Evolutionary conservation across 23 tunicate species (phyloP), one percentile per base, ranked within the genome.

Genomic region (Diplosoma virens): DNA sequence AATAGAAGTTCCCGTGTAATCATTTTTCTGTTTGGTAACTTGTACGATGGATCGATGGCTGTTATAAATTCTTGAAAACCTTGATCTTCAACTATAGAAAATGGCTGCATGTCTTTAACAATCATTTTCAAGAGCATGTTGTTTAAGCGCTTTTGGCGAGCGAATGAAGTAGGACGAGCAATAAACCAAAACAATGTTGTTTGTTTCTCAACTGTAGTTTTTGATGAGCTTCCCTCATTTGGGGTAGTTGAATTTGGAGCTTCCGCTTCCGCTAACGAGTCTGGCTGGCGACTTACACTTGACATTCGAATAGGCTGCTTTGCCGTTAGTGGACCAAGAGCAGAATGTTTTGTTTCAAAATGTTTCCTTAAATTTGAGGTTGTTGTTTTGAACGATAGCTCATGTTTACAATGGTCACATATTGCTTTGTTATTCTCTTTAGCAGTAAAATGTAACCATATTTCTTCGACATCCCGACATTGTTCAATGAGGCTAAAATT

Each of bases 91-190:
- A 55, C 63, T 11, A 16, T 55, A 11, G 24, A 16, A 55, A 55
- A 55, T 55, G 63, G 63, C 24, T 55, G 63, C 63, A 55, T 55
- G 24, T 55, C 63, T 20, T 16, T 55, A 11, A 55, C 24, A 20
- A 55, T 55, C 63, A 55, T 55, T 11, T 55, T 20, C 63, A 55
- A 20, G 6, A 55, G 24, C 24, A 20, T 20, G 21, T 11, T 55
- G 63, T 55, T 55, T 55, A 55, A 55, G 24, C 24, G 63, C 24
- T 55, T 55, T 55, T 55, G 63, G 24, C 63, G 24, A 11, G 24
- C 63, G 24, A 55, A 11, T 4, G 63, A 55, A 55, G 63, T 55
- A 55, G 63, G 63, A 16, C 63, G 63, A 55, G 24, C 63, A 55
- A 55, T 20, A 20, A 55, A 55, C 24, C 6, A 55, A 55, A 25